Conservation (phyloP, 1,140 invertebrate species). For the Drosophila kepulauana region DNA sequence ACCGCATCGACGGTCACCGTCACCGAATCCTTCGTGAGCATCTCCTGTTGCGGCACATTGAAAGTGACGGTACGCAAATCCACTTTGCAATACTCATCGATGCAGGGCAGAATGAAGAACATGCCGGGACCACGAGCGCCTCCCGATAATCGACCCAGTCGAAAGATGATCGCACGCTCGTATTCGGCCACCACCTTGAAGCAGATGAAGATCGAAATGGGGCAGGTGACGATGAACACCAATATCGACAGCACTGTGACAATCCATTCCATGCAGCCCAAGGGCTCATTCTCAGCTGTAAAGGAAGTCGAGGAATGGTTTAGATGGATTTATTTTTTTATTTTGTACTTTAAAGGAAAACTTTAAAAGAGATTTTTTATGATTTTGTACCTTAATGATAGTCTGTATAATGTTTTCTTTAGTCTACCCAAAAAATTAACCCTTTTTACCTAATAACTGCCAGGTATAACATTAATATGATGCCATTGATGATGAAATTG, state of each 20-base stretch:
- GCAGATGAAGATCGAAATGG: slow-evolving; percentile 93
- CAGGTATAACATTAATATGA: neutral
- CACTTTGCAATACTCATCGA: slow-evolving; percentile 95
- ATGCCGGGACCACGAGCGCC: slow-evolving; percentile 90
- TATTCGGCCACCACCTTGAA: slow-evolving; percentile 92
- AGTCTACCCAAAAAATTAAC: neutral
- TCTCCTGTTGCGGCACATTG: slow-evolving; percentile 88
- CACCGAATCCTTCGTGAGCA: slow-evolving; percentile 96
- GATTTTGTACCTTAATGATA: too few relatives aligned
- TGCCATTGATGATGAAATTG: neutral
- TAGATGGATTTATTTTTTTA: too few relatives aligned
- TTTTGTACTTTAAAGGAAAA: too few relatives aligned
- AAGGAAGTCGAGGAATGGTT: neutral
- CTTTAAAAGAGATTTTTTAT: too few relatives aligned
- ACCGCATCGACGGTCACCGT: slow-evolving; percentile 96
- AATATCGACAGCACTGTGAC: slow-evolving; percentile 91
- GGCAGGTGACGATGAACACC: slow-evolving; percentile 91
- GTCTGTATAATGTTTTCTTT: too few relatives aligned
- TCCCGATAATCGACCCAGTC: slow-evolving; percentile 90
- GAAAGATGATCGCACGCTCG: slow-evolving; percentile 95
- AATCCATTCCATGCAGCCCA: slow-evolving; percentile 90
- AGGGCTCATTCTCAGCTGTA: slow-evolving; percentile 86
- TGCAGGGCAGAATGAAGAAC: slow-evolving; percentile 95
- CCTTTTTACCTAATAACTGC: too few relatives aligned
- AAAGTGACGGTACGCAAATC: slow-evolving; percentile 91